Percentiles rank a stretch among this genome's conserved stretches.
Conservation (phyloP, 1,140 invertebrate species). For the Geopemphigus sp. region DNA sequence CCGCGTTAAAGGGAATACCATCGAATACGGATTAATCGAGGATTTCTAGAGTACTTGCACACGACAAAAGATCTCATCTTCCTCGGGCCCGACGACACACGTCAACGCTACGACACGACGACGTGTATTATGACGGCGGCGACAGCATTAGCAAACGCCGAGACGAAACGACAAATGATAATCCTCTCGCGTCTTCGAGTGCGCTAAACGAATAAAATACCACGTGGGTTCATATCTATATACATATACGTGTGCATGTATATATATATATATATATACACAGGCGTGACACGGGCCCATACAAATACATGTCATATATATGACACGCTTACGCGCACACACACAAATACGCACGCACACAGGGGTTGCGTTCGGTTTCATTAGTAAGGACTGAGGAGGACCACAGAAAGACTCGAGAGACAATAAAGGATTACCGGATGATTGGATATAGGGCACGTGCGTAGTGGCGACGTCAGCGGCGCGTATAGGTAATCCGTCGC, state of each 20-base stretch:
- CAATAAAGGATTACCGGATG: conserved; percentile 32
- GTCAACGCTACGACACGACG: neutral
- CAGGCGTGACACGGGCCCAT: neutral
- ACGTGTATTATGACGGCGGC: neutral
- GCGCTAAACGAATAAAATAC: too few species aligned
- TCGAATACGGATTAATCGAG: conserved; percentile 8
- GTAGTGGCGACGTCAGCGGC: neutral
- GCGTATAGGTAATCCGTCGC: neutral
- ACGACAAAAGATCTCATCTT: neutral
- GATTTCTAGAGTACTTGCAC: neutral
- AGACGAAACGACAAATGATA: conserved; percentile 1
- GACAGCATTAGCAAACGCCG: neutral
- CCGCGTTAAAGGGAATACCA: too few species aligned
- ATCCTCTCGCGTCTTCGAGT: neutral
- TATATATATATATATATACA: too few species aligned
- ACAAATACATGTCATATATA: too few species aligned
- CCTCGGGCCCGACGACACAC: neutral
- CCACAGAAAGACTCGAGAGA: neutral
- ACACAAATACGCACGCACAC: too few species aligned
- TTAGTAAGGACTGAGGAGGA: neutral
- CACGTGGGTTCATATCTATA: too few species aligned
- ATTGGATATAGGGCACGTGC: neutral
- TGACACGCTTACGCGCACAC: too few species aligned
- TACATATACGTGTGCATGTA: too few species aligned
- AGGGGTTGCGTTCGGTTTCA: too few species aligned